These are phyloP conservation scores for Minunthozetes semirufus DNA, from an alignment of 2,888 invertebrate species.

Conservation along the genomic window DNA sequence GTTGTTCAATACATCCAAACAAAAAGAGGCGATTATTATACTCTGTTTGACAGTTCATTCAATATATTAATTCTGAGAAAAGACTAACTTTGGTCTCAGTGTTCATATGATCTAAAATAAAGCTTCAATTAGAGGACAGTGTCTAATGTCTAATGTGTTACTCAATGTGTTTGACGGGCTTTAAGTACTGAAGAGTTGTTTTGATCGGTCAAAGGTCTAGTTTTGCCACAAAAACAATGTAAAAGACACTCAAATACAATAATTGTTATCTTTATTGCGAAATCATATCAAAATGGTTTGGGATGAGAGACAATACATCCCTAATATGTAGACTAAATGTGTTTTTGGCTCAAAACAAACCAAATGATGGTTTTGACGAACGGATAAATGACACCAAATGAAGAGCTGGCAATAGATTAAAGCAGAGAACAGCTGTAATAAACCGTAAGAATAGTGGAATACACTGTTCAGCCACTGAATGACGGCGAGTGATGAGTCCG, in stretches of 20 bases:
- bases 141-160: too few species aligned
- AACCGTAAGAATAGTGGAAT: background rate
- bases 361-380: background rate
- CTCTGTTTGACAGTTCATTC: too few species aligned
- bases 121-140: background rate
- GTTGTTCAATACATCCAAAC: background rate
- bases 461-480: slow-evolving; percentile 3
- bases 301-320: background rate
- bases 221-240: background rate
- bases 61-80: background rate
- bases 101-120: background rate
- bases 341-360: background rate
- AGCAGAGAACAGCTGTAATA: slow-evolving; percentile 10
- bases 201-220: background rate
- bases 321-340: background rate
- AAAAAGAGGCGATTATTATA: too few species aligned
- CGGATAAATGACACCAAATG: slow-evolving; percentile 2
- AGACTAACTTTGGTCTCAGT: background rate
- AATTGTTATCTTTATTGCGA: slow-evolving; percentile 11
- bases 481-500: slow-evolving; percentile 10
- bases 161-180: background rate
- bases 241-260: background rate
- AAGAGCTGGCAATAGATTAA: slow-evolving; percentile 2
- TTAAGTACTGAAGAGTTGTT: background rate
- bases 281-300: background rate